Conservation (phyloP, 2,797 vertebrate species). For the Myotis vivesi region DNA sequence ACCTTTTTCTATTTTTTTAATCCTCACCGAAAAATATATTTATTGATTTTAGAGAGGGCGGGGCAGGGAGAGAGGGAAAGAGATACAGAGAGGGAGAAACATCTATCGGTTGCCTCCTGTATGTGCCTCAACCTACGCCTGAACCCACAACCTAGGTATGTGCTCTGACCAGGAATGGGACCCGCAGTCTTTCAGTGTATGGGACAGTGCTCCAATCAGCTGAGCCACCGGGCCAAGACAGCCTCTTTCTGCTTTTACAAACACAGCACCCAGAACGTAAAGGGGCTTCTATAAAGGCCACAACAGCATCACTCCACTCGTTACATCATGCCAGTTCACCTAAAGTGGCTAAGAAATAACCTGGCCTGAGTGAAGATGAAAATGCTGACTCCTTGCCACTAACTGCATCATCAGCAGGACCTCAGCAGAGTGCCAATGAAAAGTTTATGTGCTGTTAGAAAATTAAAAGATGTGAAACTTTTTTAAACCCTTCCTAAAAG, state of each 20-base stretch:
- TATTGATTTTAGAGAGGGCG: background rate
- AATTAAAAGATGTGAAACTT: conserved; percentile 8
- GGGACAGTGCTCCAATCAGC: background rate
- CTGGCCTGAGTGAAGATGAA: background rate
- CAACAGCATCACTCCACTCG: background rate
- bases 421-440: background rate
- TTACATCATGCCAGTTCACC: background rate
- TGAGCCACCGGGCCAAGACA: background rate
- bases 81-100: background rate
- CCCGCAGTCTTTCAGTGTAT: background rate
- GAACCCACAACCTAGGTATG: background rate
- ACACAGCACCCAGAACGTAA: background rate
- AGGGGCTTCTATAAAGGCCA: background rate
- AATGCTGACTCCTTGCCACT: background rate
- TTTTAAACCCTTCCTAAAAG: conserved; percentile 14
- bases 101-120: background rate
- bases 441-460: conserved; percentile 48
- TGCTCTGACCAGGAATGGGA: background rate
- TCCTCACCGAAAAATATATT: background rate
- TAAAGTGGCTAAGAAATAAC: background rate
- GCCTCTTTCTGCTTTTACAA: background rate
- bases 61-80: background rate
- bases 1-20: background rate
- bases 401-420: background rate
- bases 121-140: background rate